Evolutionary conservation across 2,113 vertebrate genomes (phyloP), one percentile per base, ranked within the genome.

Genomic region (Nycticryphes semicollaris): DNA sequence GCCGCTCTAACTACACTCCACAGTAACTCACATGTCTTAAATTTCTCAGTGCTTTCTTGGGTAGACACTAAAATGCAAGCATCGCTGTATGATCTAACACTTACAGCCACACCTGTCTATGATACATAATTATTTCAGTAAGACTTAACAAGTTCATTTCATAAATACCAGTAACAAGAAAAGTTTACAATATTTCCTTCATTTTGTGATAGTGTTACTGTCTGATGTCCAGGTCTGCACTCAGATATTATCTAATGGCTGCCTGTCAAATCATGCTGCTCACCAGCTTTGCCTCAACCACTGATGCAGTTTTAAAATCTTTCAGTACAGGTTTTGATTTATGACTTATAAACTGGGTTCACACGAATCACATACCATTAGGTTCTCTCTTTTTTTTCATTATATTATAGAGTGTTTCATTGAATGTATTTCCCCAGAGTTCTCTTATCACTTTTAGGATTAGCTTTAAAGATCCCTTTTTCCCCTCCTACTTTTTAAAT

Each of bases 401-500:
- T 66, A 21, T 72, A 41, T 56, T 63, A 39, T 4, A 39, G 28
- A 50, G 39, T 57, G 45, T 56, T 93, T 91, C 45, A 73, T 54
- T 82, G n/a, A 57, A 73, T 23, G 13, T 33, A 59, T 84, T 84
- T 96, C 50, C 30, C 23, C 20, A 30, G 37, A 73, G 47, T 64
- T 84, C 73, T 89, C 56, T 68, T 39, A 72, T 5, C 14, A 27
- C 69, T 89, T 86, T 74, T 27, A 84, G 73, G 37, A 15, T 68
- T 57, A 84, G 20, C 81, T 95, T 93, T 66, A 95, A 91, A 95
- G 76, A 89, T 53, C 12, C 20, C 8, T 27, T 93, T 75, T 81
- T 33, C 21, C 7, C 7, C 48, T 62, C 62, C 48, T 66, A 33
- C n/a, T 79, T 93, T 86, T 84, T 73, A 89, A 84, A 82, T 50